Conservation (phyloP, 92 coral and sea anemone genomes). For the Phenganax subtilis region DNA sequence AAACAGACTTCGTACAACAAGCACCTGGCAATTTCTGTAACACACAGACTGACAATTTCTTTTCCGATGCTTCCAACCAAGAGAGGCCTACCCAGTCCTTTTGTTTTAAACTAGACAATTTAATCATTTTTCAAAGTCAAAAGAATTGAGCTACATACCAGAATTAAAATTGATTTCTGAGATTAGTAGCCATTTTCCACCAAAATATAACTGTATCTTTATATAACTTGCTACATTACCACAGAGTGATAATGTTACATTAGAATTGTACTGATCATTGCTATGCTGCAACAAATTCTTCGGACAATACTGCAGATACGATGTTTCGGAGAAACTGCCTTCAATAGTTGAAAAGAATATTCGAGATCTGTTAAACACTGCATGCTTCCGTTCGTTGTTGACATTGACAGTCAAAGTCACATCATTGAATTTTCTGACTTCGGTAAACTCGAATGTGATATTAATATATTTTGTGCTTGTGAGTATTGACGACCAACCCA, state of each 20-base stretch:
- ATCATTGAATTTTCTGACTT: neutral
- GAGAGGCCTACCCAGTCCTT: neutral
- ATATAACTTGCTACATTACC: slow-evolving; percentile 51
- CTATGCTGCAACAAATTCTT: neutral
- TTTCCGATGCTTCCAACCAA: neutral
- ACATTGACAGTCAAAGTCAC: slow-evolving; percentile 8
- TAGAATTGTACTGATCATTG: slow-evolving; percentile 25
- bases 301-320: slow-evolving; percentile 30
- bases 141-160: slow-evolving; percentile 40
- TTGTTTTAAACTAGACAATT: neutral
- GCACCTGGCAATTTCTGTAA: neutral
- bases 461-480: neutral
- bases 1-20: too few relatives aligned
- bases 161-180: slow-evolving; percentile 75
- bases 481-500: neutral
- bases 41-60: neutral
- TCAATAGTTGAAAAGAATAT: neutral
- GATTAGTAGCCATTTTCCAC: slow-evolving; percentile 71
- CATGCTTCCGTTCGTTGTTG: neutral
- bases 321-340: neutral
- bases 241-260: slow-evolving; percentile 78
- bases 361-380: slow-evolving; percentile 2
- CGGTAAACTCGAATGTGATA: slow-evolving; percentile 10
- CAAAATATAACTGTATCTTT: slow-evolving; percentile 52
- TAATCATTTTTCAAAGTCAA: neutral